Conservation (phyloP, 2,797 vertebrate genomes). For the Sparidentex hasta region DNA sequence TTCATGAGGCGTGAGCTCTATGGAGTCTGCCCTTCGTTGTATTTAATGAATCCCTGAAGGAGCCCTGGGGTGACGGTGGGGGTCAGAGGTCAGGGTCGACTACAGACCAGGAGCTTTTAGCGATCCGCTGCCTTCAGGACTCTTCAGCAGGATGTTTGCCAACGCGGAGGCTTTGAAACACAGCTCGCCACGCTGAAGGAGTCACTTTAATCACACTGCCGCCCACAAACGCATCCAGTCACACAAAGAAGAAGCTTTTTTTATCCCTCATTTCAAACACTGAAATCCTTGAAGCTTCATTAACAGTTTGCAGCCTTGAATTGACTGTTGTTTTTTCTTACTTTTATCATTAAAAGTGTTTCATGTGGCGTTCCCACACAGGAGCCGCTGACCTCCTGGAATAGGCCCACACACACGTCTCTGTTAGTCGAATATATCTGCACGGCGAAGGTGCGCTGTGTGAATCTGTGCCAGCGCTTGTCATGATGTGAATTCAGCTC, state of each 20-base stretch:
- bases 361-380: neutral
- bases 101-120: neutral
- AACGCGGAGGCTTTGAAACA: neutral
- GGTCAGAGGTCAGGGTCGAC: conserved; percentile 30
- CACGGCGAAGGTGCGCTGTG: neutral
- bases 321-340: neutral
- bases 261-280: conserved; percentile 6
- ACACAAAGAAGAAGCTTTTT: neutral
- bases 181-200: neutral
- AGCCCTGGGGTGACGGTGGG: too few species aligned
- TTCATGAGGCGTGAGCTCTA: too few species aligned
- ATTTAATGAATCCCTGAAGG: conserved; percentile 6
- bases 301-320: neutral
- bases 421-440: too few species aligned
- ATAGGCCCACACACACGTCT: neutral
- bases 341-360: neutral
- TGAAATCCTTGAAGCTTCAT: neutral
- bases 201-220: conserved; percentile 20
- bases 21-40: neutral
- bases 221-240: conserved; percentile 7
- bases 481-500: conserved; percentile 9
- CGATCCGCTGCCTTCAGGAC: neutral
- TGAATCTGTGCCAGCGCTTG: conserved; percentile 18
- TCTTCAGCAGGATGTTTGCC: conserved; percentile 36
- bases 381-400: neutral